Evolutionary conservation across 2,888 invertebrate genomes (phyloP).

Genomic region (Agapetus fuscipes): DNA sequence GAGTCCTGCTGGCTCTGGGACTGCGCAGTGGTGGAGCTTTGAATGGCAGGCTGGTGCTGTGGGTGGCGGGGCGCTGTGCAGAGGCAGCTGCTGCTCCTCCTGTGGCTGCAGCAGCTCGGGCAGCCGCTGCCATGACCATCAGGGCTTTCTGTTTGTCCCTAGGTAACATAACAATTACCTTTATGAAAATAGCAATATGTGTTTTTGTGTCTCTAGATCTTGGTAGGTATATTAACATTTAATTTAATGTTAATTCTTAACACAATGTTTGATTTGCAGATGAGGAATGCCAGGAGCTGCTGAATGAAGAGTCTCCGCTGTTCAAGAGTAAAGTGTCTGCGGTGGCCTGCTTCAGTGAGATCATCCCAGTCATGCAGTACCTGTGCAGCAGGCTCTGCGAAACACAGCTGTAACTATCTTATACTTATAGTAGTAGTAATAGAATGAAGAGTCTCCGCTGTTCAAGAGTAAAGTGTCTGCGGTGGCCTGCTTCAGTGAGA

Average conservation of each 20-base stretch:
- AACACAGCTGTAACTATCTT: conserved; percentile 55
- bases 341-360: conserved; percentile 81
- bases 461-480: conserved; percentile 49
- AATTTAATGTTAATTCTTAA: too few relatives aligned
- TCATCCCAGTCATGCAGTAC: conserved; percentile 83
- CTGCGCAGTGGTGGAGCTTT: conserved; percentile 82
- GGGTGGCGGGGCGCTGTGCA: conserved; percentile 73
- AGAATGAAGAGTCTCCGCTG: conserved; percentile 42
- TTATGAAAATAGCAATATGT: not conserved
- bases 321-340: conserved; percentile 49
- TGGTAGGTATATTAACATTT: too few relatives aligned
- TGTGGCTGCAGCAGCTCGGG: conserved; percentile 78
- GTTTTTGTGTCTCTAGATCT: too few relatives aligned
- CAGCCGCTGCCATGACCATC: conserved; percentile 82
- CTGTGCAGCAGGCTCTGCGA: conserved; percentile 77
- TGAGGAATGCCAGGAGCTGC: conserved; percentile 66
- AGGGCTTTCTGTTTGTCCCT: conserved; percentile 77
- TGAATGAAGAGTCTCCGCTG: conserved; percentile 42
- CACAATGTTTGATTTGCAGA: too few relatives aligned
- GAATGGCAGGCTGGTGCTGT: conserved; percentile 80
- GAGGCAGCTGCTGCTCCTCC: conserved; percentile 74
- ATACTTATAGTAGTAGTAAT: too few relatives aligned
- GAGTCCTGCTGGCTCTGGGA: conserved; percentile 77
- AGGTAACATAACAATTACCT: conserved; percentile 42
- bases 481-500: conserved; percentile 81